Evolutionary conservation across 2,797 vertebrate genomes (phyloP), one percentile per base, ranked within the genome.

Genomic region (Poliocrania exsul): DNA sequence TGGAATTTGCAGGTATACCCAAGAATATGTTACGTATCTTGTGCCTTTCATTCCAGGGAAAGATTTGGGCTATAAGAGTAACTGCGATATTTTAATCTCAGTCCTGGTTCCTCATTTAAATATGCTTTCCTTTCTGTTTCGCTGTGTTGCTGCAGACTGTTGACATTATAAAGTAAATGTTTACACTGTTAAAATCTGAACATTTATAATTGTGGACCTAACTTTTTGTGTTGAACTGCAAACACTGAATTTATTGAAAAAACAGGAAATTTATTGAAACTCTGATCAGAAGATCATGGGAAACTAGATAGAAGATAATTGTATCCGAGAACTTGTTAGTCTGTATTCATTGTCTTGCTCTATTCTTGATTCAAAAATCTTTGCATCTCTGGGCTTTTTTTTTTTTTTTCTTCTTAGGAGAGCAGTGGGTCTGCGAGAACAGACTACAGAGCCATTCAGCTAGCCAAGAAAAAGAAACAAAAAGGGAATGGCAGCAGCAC

Each of bases 401-500:
- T n/a, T 61, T 96, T 88, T 88, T 81, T 93, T 88, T 96, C 81
- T 74, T 95, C 56, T 31, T 86, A 99, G 99, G 99, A 99, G 90
- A 99, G 98, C 86, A 98, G 99, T 80, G 99, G 99, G 73, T 99
- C 99, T 69, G 99, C 99, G 4, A 98, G 99, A 97, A 99, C 99
- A 8, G 99, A 99, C 97, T 99, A 99, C 97, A 98, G 98, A 98
- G 99, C 99, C 85, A 99, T 99, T 96, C 99, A 99, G 93, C 97
- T 99, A 93, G 99, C 98, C 92, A 99, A 99, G 97, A 98, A 98
- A 96, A 99, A 97, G 96, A 99, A 99, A 97, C 99, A 99, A 91
- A 99, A 98, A 96, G 98, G 98, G 75, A 87, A 96, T 70, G 97
- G 96, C 87, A 97, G 71, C 96, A 92, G 92, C 38, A 85, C 96